Conservation (phyloP, 2,113 vertebrate species). For the Syrmaticus mikado region DNA sequence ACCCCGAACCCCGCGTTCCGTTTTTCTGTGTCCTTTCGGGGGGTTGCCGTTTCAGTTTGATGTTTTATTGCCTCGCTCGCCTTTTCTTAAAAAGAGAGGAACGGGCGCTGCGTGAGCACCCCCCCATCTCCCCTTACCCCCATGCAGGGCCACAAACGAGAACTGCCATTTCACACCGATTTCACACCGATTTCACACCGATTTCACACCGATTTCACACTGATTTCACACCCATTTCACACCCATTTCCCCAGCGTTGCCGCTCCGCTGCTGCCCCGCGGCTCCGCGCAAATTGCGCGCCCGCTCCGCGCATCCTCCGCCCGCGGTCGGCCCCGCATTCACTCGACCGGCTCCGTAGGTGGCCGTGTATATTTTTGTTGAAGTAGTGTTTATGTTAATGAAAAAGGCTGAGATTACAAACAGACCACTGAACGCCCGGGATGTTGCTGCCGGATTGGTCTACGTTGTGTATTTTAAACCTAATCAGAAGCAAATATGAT, state of each 20-base stretch:
- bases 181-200: accelerated
- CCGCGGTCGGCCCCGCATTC: background rate
- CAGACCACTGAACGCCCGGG: constrained; percentile 84
- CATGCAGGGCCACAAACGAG: background rate
- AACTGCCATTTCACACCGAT: accelerated
- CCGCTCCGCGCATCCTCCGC: background rate
- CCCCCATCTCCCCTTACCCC: accelerated
- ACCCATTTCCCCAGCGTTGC: background rate
- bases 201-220: accelerated
- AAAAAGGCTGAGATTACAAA: constrained; percentile 91
- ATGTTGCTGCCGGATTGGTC: constrained; percentile 70
- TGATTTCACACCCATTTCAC: background rate
- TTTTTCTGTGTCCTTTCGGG: too few species aligned
- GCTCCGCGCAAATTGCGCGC: background rate
- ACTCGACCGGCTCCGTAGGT: constrained; percentile 85
- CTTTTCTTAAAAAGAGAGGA: background rate
- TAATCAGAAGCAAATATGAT: constrained; percentile 72
- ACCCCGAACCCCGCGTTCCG: accelerated
- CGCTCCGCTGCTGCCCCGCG: background rate
- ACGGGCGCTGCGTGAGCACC: background rate
- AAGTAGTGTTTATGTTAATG: constrained; percentile 94
- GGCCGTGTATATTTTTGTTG: constrained; percentile 95
- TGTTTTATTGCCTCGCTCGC: background rate
- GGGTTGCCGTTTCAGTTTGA: accelerated
- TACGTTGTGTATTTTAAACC: constrained; percentile 55